Conservation (phyloP, 2,113 vertebrate genomes). For the Laticauda colubrina region DNA sequence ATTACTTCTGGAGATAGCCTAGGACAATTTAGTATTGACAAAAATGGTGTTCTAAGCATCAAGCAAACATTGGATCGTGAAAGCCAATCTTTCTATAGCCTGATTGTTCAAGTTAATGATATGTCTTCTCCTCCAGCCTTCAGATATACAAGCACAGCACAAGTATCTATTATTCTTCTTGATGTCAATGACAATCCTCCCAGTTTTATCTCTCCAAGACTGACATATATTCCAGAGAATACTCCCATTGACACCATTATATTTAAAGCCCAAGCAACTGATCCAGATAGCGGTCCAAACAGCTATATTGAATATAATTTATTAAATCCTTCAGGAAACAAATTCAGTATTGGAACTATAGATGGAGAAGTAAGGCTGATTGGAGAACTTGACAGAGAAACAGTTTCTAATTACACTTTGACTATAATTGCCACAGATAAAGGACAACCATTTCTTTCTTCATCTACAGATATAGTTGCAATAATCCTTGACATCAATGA, state of each 20-base stretch:
- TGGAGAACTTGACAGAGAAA: conserved; percentile 89
- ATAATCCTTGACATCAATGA: conserved; percentile 92
- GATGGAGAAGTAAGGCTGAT: conserved; percentile 84
- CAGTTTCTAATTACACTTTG: conserved; percentile 86
- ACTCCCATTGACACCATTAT: conserved; percentile 87
- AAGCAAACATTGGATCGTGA: conserved; percentile 85
- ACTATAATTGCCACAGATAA: conserved; percentile 91
- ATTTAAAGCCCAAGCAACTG: conserved; percentile 82
- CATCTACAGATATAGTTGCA: conserved; percentile 82
- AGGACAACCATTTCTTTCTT: conserved; percentile 85
- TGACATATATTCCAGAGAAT: conserved; percentile 91
- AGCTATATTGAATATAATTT: conserved; percentile 94
- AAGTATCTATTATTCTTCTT: conserved; percentile 92
- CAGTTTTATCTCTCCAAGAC: conserved; percentile 81
- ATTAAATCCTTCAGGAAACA: conserved; percentile 71
- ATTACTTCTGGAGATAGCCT: conserved; percentile 87
- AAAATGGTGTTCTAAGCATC: conserved; percentile 76
- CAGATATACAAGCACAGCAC: conserved; percentile 87
- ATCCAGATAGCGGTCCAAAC: conserved; percentile 93
- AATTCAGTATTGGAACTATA: conserved; percentile 86
- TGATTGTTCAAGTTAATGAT: conserved; percentile 86
- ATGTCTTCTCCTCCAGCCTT: conserved; percentile 70
- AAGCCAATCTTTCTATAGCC: conserved; percentile 93
- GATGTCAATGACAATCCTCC: conserved; percentile 93
- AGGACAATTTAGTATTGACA: conserved; percentile 79